Percentiles rank a stretch among this genome's conserved stretches.
phyloP scores from a whole-genome alignment of 1,140 invertebrate genomes.

The Eriocheir sinensis region DNA sequence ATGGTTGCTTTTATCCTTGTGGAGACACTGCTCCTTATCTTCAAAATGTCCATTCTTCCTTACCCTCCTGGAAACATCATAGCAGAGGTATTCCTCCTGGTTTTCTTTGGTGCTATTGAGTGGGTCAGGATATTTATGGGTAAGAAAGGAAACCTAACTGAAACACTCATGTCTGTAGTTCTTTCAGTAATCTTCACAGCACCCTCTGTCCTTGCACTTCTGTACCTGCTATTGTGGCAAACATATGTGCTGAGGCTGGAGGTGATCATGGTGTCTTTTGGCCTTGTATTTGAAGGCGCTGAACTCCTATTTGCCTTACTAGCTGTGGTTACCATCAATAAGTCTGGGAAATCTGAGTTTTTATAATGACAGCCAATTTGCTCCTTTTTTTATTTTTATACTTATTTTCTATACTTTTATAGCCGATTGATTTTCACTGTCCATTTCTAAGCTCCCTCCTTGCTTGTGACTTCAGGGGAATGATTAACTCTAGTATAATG shows the following conservation, averaged over 20 bases:
- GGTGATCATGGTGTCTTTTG: constrained; percentile 55
- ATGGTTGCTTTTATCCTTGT: constrained; percentile 37
- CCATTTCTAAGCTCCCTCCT: too few species aligned
- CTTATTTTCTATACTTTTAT: constrained; percentile 3
- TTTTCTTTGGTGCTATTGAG: constrained; percentile 53
- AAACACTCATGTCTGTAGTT: constrained; percentile 42
- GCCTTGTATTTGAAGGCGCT: constrained; percentile 51
- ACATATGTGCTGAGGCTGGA: constrained; percentile 65
- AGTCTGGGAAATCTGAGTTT: constrained; percentile 52
- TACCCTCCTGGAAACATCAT: constrained; percentile 67
- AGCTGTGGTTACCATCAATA: constrained; percentile 60
- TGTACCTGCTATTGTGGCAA: constrained; percentile 69
- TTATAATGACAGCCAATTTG: constrained; percentile 26
- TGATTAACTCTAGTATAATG: too few species aligned
- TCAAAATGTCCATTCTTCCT: constrained; percentile 62
- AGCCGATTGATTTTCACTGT: too few species aligned
- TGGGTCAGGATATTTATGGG: constrained; percentile 67
- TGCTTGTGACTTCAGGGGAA: too few species aligned
- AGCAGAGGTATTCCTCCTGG: constrained; percentile 56
- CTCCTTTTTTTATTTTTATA: not conserved
- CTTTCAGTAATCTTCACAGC: constrained; percentile 66
- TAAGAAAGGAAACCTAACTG: constrained; percentile 66
- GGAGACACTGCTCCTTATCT: constrained; percentile 50
- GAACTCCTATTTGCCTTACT: constrained; percentile 63
- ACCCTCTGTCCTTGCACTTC: constrained; percentile 64